Evolutionary conservation across 2,113 vertebrate genomes (phyloP), one percentile per base, ranked within the genome.

Genomic region (Callopanchax toddi): DNA sequence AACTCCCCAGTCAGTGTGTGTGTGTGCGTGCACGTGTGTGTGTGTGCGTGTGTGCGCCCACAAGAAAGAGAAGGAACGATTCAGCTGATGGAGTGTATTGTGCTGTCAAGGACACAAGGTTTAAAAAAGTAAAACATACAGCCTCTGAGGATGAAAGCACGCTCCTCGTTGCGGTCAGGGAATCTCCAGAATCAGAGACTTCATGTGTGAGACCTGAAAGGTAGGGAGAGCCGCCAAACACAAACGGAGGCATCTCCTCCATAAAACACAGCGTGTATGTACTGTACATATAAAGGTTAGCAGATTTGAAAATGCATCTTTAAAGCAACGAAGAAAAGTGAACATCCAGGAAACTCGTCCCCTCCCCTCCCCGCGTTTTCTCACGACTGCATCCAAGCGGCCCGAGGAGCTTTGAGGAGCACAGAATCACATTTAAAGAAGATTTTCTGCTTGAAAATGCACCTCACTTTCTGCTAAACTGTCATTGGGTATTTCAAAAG

Each of bases 201-300:
- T 73, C 67, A 57, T 63, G 52, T 59, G 70, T 81, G 71, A 72
- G 73, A 72, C n/a, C n/a, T n/a, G n/a, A n/a, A n/a, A n/a, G n/a
- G n/a, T n/a, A n/a, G n/a, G n/a, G n/a, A n/a, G n/a, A n/a, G n/a
- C n/a, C n/a, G n/a, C 3, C 15, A 10, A n/a, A n/a, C 5, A 73
- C 67, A 65, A 76, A 75, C 85, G 69, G 82, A 74, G 81, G 82
- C 79, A 79, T 83, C 7, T 87, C 83, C 81, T 91, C 84, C 79
- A 83, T 88, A 80, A 37, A 87, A 84, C 87, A 85, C 86, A 88
- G 85, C 81, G 87, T 89, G 81, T 89, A 84, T 92, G 91, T 92
- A 91, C 83, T 92, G 91, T 92, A 91, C 84, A 91, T 93, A 91
- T 78, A 84, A 71, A 86, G 79, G 75, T 78, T 76, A 83, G 74